phyloP scores from a whole-genome alignment of 37 sponge, comb jelly and placozoan species.

The Agelas oroides region DNA sequence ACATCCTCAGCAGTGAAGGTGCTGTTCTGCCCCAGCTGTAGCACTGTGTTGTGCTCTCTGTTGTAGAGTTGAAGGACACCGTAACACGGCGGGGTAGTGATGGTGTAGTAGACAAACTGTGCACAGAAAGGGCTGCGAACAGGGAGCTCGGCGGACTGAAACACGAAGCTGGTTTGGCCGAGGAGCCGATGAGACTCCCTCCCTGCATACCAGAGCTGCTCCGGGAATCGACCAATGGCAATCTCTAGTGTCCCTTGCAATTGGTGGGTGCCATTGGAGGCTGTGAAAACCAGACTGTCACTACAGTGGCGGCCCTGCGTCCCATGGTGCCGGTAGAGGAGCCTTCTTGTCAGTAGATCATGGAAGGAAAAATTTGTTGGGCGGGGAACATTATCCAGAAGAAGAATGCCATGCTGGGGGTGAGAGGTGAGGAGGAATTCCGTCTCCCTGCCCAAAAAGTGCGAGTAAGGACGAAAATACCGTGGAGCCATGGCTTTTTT shows the following conservation, averaged over 20 bases:
- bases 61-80: constrained; percentile 29
- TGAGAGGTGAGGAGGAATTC: background rate
- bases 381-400: background rate
- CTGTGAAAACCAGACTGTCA: constrained; percentile 29
- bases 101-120: constrained; percentile 14
- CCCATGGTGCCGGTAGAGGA: constrained; percentile 11
- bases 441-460: background rate
- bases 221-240: background rate
- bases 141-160: background rate
- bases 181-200: background rate
- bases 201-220: background rate
- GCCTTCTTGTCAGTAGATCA: background rate
- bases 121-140: constrained; percentile 41
- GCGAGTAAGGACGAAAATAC: constrained; percentile 1
- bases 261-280: background rate
- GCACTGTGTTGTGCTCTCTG: background rate
- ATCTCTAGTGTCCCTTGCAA: constrained; percentile 14
- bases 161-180: constrained; percentile 9
- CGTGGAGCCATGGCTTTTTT: background rate
- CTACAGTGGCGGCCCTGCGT: background rate
- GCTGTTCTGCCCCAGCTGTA: constrained; percentile 5
- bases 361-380: constrained; percentile 11
- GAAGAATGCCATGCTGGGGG: constrained; percentile 40
- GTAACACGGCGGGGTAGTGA: background rate
- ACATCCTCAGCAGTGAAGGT: constrained; percentile 46